phyloP scores from a whole-genome alignment of 2,113 vertebrate genomes.

The western clawed frog (Xenopus tropicalis) region UCB_Xtro_10.0 CM004449.2:82093501-82094000 shows the following conservation, averaged over 20 bases:
- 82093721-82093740: not conserved
- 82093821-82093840: not conserved
- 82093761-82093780: too few relatives aligned
- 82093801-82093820: too few relatives aligned
- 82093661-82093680: not conserved
- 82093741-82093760: not conserved
- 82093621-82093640: constrained; percentile 26
- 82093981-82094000: not conserved
- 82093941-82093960: not conserved
- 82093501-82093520: constrained; percentile 25
- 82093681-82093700: constrained; percentile 3
- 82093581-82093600: not conserved
- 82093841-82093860: not conserved
- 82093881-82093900: too few relatives aligned
- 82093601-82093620: constrained; percentile 17
- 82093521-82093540: constrained; percentile 6
- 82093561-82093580: constrained; percentile 8
- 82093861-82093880: too few relatives aligned
- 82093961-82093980: not conserved
- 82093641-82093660: constrained; percentile 3
- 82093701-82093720: not conserved
- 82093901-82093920: too few relatives aligned
- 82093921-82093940: not conserved
- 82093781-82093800: too few relatives aligned
- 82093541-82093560: constrained; percentile 29